phyloP scores from a whole-genome alignment of 2,888 invertebrate species.

The Philereme vetulata region DNA sequence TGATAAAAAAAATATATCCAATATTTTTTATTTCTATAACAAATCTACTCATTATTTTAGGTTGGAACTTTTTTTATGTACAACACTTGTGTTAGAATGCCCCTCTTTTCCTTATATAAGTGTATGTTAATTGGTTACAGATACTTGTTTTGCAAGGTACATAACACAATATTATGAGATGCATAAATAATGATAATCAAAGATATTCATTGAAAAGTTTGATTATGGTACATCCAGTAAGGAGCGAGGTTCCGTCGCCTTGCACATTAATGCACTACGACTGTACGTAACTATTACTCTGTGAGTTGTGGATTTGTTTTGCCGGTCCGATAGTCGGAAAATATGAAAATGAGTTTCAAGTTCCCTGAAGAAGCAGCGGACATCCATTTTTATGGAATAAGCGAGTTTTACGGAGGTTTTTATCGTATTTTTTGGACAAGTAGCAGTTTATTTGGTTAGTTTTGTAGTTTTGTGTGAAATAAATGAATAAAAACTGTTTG shows the following conservation, averaged over 20 bases:
- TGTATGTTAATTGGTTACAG: too few species aligned
- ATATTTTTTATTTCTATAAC: too few species aligned
- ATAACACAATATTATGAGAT: too few species aligned
- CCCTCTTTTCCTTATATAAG: too few species aligned
- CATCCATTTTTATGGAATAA: slow-evolving; percentile 56
- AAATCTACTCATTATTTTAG: too few species aligned
- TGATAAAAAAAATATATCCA: too few species aligned
- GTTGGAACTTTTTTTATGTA: too few species aligned
- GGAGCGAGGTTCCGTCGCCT: slow-evolving; percentile 22
- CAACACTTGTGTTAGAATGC: too few species aligned
- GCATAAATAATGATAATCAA: too few species aligned
- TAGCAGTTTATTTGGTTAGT: slow-evolving; percentile 29
- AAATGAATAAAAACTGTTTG: neutral
- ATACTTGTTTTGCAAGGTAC: too few species aligned
- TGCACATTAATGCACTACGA: slow-evolving; percentile 74
- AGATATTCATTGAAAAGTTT: too few species aligned
- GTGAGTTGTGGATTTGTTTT: slow-evolving; percentile 82
- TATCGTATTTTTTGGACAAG: slow-evolving; percentile 35
- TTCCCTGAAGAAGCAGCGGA: slow-evolving; percentile 50
- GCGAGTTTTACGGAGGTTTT: slow-evolving; percentile 28
- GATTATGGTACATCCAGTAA: slow-evolving; percentile 44
- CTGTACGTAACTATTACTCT: slow-evolving; percentile 70
- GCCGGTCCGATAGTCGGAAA: slow-evolving; percentile 70
- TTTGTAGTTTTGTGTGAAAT: slow-evolving; percentile 12
- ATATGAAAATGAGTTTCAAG: slow-evolving; percentile 77